Evolutionary conservation across 2,113 vertebrate species (phyloP), one percentile per base, ranked within the genome.

Genomic region (Stercorarius parasiticus): DNA sequence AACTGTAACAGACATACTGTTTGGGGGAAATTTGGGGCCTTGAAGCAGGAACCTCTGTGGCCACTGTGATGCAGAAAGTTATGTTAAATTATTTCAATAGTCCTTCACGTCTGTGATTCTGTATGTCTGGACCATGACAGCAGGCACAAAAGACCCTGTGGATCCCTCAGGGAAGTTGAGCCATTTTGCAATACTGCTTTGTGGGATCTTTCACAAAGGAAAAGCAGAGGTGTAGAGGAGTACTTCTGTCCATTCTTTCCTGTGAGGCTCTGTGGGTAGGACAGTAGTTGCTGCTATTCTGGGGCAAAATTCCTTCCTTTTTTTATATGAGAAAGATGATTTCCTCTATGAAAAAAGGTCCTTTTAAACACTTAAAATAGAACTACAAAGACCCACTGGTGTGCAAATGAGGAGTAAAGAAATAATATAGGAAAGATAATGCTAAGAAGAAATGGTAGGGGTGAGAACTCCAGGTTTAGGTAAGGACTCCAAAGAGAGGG

Each of bases 351-450:
- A 88, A 88, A 53, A 69, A 36, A 42, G 30, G 1, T 58, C 3
- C 43, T 92, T 90, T 66, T 71, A 65, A 94, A 79, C 38, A 61
- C 43, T 85, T 82, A 47, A 62, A 72, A 67, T 20, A 88, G 52
- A 86, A 83, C 12, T 15, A n/a, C 19, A 89, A 49, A 6, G 14
- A 78, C 43, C 6, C 30, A 72, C 34, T 32, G 16, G 12, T 74
- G 43, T 78, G 38, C 21, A 71, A 72, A 38, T 23, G 25, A 65
- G 42, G 49, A 91, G 11, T 32, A 62, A 83, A 79, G 5, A 67
- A 58, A 66, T 59, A 42, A 45, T 18, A 45, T 3, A 74, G 50
- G 40, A 83, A 92, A n/a, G 9, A 27, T 52, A 72, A 69, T 67
- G 21, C 15, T 56, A 55, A 70, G 25, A 73, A 73, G 32, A 56